These are phyloP conservation scores for Chorisops tibialis DNA, from an alignment of 2,888 invertebrate species.

Conservation along the genomic window DNA sequence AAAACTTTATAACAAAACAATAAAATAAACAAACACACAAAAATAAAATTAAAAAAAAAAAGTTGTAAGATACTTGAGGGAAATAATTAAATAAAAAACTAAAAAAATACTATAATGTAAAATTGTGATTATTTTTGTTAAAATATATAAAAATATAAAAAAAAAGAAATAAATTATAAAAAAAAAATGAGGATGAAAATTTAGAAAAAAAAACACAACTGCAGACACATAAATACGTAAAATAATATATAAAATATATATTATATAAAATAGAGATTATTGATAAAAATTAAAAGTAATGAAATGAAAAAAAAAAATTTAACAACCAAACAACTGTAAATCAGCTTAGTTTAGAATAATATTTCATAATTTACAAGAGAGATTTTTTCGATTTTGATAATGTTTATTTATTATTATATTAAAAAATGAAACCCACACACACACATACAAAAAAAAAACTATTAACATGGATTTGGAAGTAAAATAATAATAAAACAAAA, in stretches of 20 bases:
- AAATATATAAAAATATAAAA: conserved; percentile 40
- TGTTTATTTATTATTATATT: conserved; percentile 24
- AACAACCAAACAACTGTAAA: conserved; percentile 7
- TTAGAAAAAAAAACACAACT: conserved; percentile 6
- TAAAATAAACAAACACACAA: conserved; percentile 33
- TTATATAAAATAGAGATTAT: conserved; percentile 14
- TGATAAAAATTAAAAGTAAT: conserved; percentile 1
- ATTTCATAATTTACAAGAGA: conserved; percentile 7
- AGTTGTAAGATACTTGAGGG: conserved; percentile 37
- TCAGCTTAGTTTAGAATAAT: conserved; percentile 12
- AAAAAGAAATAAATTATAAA: conserved; percentile 15
- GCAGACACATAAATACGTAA: conserved; percentile 23
- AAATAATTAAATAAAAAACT: conserved; percentile 29
- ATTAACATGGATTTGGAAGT: too few relatives aligned
- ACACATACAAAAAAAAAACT: too few relatives aligned
- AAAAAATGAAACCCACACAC: not conserved
- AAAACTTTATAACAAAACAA: conserved; percentile 22
- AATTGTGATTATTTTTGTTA: conserved; percentile 40
- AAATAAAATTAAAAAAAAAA: conserved; percentile 30
- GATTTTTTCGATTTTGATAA: conserved; percentile 24
- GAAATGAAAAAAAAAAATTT: not conserved
- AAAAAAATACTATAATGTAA: conserved; percentile 34
- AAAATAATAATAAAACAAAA: too few relatives aligned
- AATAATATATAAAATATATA: conserved; percentile 21
- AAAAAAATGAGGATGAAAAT: conserved; percentile 16